Base-by-base conservation (phyloP, 2,113 vertebrate species). In the Centropristis striata region DNA sequence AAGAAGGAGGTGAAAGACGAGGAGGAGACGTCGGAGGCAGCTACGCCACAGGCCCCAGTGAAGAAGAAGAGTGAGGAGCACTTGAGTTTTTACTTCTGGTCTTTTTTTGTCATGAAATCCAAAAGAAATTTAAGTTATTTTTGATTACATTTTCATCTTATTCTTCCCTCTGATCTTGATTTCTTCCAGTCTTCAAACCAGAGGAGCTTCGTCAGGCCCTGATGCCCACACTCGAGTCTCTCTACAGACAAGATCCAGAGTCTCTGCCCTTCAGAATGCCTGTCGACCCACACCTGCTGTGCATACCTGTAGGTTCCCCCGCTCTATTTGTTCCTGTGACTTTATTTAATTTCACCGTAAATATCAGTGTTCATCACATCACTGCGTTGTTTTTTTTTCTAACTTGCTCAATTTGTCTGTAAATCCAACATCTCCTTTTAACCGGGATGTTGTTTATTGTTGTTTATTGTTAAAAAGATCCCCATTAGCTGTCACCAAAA, bases 251-350 rank as follows among this genome's bases (percentile, higher is more conserved):
- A 92, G 98, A 99, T 85, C 98, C 98, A 0, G 98, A 99, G 91
- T 99, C 98, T 76, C 96, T 99, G 88, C 98, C 98, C 18, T 99
- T 99, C 93, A 96, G 98, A 67, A 98, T 99, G 78, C 98, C 98
- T 82, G 98, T 99, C 79, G 98, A 99, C 93, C 98, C 98, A 59
- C 96, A 97, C 0, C 91, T 98, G 67, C 92, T 99, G 65, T 97
- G 97, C 94, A 99, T 99, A 94, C 98, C 98, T 91, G 98, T 99
- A 95, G 71, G 98, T 97, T 78, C 80, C 53, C 14, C 73, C 9
- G 8, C 75, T 61, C 4, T 37, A 37, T 37, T 37, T 37, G 36
- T 37, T 37, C 8, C 8, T 37, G 36, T 37, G 4, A 5, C 8
- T 10, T 37, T 1, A 3, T 15, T 60, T 12, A 63, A 51, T 39